A percentile compares a stretch with the other conserved stretches of the same genome.
Evolutionary conservation across 2,888 invertebrate species (phyloP).

Genomic region (Ethmia dodecea): DNA sequence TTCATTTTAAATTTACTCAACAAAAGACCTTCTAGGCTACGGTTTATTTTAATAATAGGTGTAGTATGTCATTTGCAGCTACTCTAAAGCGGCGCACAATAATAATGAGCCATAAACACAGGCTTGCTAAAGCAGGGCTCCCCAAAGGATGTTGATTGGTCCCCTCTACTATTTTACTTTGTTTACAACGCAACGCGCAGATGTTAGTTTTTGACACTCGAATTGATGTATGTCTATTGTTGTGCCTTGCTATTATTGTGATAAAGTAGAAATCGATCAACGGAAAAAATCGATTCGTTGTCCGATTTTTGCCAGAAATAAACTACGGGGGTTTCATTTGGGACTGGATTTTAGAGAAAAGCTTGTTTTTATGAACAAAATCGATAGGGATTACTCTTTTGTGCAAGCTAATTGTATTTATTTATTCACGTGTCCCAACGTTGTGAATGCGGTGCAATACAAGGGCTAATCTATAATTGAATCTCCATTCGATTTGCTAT

Average conservation of each 20-base stretch:
- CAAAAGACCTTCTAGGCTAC: constrained; percentile 53
- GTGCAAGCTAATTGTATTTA: constrained; percentile 72
- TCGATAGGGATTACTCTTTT: constrained; percentile 70
- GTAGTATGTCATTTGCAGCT: constrained; percentile 72
- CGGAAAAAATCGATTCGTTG: constrained; percentile 54
- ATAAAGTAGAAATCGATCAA: constrained; percentile 55
- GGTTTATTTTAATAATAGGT: constrained; percentile 67
- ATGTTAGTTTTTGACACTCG: constrained; percentile 77
- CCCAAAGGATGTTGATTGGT: constrained; percentile 57
- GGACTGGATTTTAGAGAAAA: constrained; percentile 46
- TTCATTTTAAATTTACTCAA: constrained; percentile 57
- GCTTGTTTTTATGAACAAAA: constrained; percentile 55
- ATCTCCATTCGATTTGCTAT: constrained; percentile 69
- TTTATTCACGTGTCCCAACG: constrained; percentile 72
- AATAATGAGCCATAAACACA: constrained; percentile 74
- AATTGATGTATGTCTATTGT: constrained; percentile 74
- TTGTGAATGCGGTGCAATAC: constrained; percentile 65
- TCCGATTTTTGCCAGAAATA: constrained; percentile 55
- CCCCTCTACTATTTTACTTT: constrained; percentile 59
- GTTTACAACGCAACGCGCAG: constrained; percentile 72
- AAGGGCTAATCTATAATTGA: constrained; percentile 76
- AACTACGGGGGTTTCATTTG: constrained; percentile 41
- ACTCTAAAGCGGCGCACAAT: constrained; percentile 66
- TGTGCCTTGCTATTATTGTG: constrained; percentile 56
- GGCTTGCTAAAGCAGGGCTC: constrained; percentile 51